Conservation (phyloP, 2,888 invertebrate genomes). For the Luperina nickerlii region DNA sequence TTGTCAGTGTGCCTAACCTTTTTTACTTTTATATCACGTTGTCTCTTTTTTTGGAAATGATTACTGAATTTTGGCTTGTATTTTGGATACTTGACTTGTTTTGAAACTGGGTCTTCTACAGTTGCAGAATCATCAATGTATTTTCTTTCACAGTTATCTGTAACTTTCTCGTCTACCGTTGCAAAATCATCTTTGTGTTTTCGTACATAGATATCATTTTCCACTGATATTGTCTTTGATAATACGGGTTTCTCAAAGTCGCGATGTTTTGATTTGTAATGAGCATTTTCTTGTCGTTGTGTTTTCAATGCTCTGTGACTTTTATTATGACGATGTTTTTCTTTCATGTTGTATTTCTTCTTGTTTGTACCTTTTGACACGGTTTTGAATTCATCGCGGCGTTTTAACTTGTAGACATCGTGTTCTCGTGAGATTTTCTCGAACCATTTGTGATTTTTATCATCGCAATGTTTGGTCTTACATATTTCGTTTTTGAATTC, state of each 20-base stretch:
- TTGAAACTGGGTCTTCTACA: neutral
- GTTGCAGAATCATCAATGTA: neutral
- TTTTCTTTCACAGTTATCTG: neutral
- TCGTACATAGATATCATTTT: conserved; percentile 11
- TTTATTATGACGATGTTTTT: neutral
- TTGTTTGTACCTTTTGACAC: neutral
- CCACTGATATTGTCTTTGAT: neutral
- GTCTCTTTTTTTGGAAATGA: conserved; percentile 1
- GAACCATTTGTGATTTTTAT: neutral
- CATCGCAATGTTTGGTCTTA: neutral
- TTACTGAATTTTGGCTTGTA: neutral
- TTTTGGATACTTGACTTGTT: neutral
- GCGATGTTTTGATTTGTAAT: neutral
- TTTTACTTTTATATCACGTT: neutral
- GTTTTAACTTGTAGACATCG: neutral
- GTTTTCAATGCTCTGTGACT: neutral
- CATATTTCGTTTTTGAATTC: neutral
- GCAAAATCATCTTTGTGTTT: neutral
- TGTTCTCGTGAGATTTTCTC: neutral
- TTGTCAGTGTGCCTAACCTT: neutral
- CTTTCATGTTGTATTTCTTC: neutral
- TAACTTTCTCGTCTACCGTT: neutral
- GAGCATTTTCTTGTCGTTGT: neutral
- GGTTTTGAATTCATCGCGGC: neutral
- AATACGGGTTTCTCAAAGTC: too few relatives aligned